Evolutionary conservation across 1,140 invertebrate genomes (phyloP).

Genomic region (Drosophila arizonae): DNA sequence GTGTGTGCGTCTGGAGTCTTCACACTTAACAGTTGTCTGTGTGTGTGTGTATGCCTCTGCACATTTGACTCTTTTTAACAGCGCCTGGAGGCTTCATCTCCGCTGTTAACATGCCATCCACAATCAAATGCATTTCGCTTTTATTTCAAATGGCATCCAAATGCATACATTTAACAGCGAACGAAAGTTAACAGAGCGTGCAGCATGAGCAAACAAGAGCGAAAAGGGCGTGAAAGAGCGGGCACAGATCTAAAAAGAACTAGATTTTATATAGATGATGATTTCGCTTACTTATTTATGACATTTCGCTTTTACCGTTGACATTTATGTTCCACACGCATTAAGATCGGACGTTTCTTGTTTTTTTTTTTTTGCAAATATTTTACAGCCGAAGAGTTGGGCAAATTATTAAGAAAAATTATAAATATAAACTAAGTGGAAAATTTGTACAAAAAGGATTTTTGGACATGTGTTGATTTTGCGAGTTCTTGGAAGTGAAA

Average conservation of each 20-base stretch:
- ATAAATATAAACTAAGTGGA: not conserved
- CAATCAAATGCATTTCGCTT: not conserved
- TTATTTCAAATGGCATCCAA: constrained; percentile 22
- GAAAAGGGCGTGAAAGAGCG: constrained; percentile 4
- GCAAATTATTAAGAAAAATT: not conserved
- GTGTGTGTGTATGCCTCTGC: not conserved
- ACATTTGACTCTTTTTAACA: too few species aligned
- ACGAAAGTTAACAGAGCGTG: constrained; percentile 7
- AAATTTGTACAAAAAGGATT: not conserved
- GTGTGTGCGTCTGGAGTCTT: constrained; percentile 20
- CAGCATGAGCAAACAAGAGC: not conserved
- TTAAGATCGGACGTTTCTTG: constrained; percentile 14
- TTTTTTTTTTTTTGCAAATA: constrained; percentile 11
- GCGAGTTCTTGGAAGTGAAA: too few species aligned
- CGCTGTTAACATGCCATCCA: constrained; percentile 3
- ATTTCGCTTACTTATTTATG: constrained; percentile 49
- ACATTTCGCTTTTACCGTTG: constrained; percentile 28
- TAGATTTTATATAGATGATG: not conserved
- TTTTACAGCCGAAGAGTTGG: constrained; percentile 2
- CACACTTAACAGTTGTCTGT: not conserved
- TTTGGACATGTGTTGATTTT: not conserved
- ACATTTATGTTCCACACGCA: constrained; percentile 52
- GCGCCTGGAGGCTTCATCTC: constrained; percentile 28
- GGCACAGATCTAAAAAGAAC: constrained; percentile 1
- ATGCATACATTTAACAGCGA: constrained; percentile 8